A percentile compares a stretch with the other conserved stretches of the same genome.
These are phyloP conservation scores for Dendroctonus valens DNA, from an alignment of 1,140 invertebrate species.

Conservation along the genomic window DNA sequence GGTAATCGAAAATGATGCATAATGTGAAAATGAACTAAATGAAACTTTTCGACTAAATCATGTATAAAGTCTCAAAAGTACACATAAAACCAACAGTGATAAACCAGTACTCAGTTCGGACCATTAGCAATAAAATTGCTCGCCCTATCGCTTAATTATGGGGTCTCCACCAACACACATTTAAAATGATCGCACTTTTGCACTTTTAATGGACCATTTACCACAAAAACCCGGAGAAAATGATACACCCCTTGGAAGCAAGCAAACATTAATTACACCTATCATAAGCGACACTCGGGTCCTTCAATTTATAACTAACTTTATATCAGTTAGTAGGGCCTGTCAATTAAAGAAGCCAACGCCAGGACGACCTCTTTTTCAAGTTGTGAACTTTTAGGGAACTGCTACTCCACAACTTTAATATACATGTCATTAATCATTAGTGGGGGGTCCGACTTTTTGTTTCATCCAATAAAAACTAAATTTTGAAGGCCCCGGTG, in stretches of 20 bases:
- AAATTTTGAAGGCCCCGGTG: neutral
- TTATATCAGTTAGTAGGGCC: conserved; percentile 14
- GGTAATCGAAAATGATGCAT: too few species aligned
- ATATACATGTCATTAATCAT: conserved; percentile 28
- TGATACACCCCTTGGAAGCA: neutral
- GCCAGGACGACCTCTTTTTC: conserved; percentile 10
- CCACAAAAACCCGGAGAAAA: too few species aligned
- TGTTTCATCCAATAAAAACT: conserved; percentile 17
- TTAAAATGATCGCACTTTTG: too few species aligned
- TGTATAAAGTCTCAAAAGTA: too few species aligned
- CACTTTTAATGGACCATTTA: too few species aligned
- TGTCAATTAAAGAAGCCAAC: conserved; percentile 21
- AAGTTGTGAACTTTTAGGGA: conserved; percentile 18
- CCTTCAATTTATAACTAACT: conserved; percentile 25
- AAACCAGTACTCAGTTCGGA: too few species aligned
- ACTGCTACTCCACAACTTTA: conserved; percentile 15
- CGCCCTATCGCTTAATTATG: too few species aligned
- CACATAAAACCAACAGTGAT: too few species aligned
- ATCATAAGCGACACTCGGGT: conserved; percentile 12
- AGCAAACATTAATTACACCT: conserved; percentile 21
- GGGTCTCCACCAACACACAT: too few species aligned
- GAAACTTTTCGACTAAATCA: too few species aligned
- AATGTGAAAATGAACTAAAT: too few species aligned
- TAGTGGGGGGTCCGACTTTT: conserved; percentile 8
- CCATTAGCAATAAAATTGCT: too few species aligned